Evolutionary conservation across 2,888 invertebrate genomes (phyloP), one percentile per base, ranked within the genome.

Genomic region (Brenthis hecate): DNA sequence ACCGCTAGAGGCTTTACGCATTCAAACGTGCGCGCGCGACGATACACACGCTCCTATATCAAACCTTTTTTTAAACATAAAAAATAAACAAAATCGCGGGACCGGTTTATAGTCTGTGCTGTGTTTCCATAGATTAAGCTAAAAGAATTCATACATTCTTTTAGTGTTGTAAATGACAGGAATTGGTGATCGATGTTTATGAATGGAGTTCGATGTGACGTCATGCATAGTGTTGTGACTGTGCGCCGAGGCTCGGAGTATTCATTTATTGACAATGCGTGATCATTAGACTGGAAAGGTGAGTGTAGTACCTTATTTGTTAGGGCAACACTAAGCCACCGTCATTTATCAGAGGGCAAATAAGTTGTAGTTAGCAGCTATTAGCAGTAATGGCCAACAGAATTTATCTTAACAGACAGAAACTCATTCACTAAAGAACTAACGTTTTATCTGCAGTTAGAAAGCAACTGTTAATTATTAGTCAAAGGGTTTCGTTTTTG

Each of bases 161-260:
- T 71, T 72, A 77, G 76, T 80, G 78, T 71, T 76, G 76, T 76
- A 67, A 72, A 72, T 75, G 76, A 73, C 73, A 74, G 72, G 70
- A 74, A 76, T 78, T 77, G 79, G 83, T 83, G 81, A 73, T 84
- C 81, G 84, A 84, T 83, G 83, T 88, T 88, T 85, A 87, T 91
- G 91, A 91, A 91, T 91, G 90, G 86, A 88, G 81, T 85, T 86
- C 88, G 88, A 87, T 87, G 91, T 92, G 91, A 91, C 90, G 90
- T 91, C 88, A 92, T 91, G 91, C 80, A 78, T 89, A 91, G 92
- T 91, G 91, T 85, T 90, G 90, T 89, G 91, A 83, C 84, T 85
- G 84, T 78, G 80, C 77, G 80, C 77, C 74, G 75, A 80, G 81
- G 79, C 78, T 79, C 78, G 81, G 84, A 86, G 87, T 80, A 84